These are phyloP conservation scores for Coryphaenoides rupestris DNA, from an alignment of 2,113 vertebrate genomes.

Conservation along the genomic window DNA sequence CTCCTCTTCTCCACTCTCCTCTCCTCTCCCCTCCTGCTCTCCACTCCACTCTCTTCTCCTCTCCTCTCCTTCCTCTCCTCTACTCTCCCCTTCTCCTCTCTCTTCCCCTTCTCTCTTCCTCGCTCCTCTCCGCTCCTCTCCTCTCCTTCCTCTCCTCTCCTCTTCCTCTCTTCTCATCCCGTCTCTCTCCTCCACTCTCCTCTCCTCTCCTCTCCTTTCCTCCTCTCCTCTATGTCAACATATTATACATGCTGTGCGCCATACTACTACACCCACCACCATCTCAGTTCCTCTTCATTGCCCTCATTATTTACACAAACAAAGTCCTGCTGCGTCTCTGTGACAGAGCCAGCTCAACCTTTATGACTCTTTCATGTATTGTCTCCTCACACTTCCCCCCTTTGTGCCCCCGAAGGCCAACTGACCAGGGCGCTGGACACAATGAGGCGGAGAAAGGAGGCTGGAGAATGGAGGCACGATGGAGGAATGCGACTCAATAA, in stretches of 20 bases:
- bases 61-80: background rate
- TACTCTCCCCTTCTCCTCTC: constrained; percentile 11
- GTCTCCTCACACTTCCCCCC: constrained; percentile 93
- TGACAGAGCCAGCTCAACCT: constrained; percentile 99
- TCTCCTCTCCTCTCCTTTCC: background rate
- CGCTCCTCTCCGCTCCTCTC: too few relatives aligned
- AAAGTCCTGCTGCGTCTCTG: constrained; percentile 97
- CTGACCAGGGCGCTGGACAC: constrained; percentile 89
- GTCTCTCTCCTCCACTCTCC: too few relatives aligned
- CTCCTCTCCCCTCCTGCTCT: constrained; percentile 12
- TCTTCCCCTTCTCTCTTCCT: too few relatives aligned
- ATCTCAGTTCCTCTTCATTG: constrained; percentile 72
- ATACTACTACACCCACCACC: constrained; percentile 76
- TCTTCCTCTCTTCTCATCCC: too few relatives aligned
- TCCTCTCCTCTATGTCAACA: constrained; percentile 29
- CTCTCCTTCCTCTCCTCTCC: too few relatives aligned
- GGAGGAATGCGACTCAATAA: constrained; percentile 99
- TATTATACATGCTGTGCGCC: constrained; percentile 37
- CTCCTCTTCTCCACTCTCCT: too few relatives aligned
- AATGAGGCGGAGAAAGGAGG: constrained; percentile 78
- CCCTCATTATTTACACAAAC: constrained; percentile 97
- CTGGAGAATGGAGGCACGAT: constrained; percentile 98
- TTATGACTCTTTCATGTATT: constrained; percentile 91
- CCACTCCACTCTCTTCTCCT: constrained; percentile 2
- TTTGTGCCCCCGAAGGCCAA: constrained; percentile 90